Conservation (phyloP, 1,140 invertebrate genomes). For the Stenopsyche tienmushanensis region DNA sequence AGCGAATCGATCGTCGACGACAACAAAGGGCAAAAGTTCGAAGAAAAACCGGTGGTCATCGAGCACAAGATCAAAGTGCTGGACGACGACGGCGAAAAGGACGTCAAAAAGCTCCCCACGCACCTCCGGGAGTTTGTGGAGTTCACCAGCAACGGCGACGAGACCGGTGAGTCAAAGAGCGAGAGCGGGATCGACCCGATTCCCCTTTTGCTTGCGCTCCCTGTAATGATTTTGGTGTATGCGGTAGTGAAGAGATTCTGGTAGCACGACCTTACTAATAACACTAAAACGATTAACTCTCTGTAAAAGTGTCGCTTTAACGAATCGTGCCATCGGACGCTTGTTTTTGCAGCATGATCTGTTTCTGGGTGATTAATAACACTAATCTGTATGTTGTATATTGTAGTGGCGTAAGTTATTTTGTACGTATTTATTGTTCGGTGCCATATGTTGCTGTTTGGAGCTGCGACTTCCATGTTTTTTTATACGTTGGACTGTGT, state of each 20-base stretch:
- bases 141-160: slow-evolving; percentile 59
- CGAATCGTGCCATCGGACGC: not conserved
- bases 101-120: slow-evolving; percentile 65
- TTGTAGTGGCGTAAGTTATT: too few species aligned
- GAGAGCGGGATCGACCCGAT: slow-evolving; percentile 46
- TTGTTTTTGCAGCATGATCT: not conserved
- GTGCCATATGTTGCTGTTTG: not conserved
- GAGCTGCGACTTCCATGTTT: not conserved
- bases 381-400: not conserved
- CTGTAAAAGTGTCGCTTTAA: too few species aligned
- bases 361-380: not conserved
- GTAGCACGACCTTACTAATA: slow-evolving; percentile 18
- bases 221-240: slow-evolving; percentile 52
- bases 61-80: slow-evolving; percentile 60
- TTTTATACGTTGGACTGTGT: too few species aligned
- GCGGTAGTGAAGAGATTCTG: slow-evolving; percentile 50
- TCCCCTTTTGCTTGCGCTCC: slow-evolving; percentile 53
- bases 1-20: slow-evolving; percentile 57
- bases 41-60: slow-evolving; percentile 54
- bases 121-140: slow-evolving; percentile 73
- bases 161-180: slow-evolving; percentile 53
- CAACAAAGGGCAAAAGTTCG: slow-evolving; percentile 47
- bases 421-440: not conserved
- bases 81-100: slow-evolving; percentile 60
- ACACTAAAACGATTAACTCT: slow-evolving; percentile 2